These are phyloP conservation scores for Amphiprion clarkii DNA, from an alignment of 2,797 vertebrate genomes.

Conservation along the genomic window DNA sequence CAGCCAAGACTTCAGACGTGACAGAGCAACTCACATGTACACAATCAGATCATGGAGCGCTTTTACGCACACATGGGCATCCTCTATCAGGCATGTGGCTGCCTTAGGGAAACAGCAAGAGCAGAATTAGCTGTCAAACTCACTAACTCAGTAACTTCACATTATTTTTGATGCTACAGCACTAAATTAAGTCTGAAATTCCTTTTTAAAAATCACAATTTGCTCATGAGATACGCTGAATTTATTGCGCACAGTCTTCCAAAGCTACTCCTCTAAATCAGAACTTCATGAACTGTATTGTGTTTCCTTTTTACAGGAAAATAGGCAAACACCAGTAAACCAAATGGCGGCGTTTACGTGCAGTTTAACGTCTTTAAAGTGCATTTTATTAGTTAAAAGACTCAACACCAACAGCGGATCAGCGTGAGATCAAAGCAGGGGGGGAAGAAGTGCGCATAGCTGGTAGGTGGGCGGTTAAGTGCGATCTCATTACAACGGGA, in stretches of 20 bases:
- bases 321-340: not conserved
- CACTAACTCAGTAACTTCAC: not conserved
- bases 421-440: constrained; percentile 77
- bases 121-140: not conserved
- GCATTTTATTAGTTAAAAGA: constrained; percentile 55
- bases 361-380: not conserved
- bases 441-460: constrained; percentile 17
- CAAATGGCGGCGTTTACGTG: constrained; percentile 31
- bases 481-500: constrained; percentile 72
- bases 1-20: constrained; percentile 71
- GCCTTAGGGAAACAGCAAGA: not conserved
- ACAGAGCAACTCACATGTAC: constrained; percentile 58
- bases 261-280: not conserved
- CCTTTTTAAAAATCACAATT: not conserved
- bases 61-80: constrained; percentile 23
- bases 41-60: constrained; percentile 47
- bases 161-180: not conserved
- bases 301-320: not conserved
- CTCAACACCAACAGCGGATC: constrained; percentile 47
- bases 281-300: not conserved
- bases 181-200: not conserved
- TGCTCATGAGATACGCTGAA: not conserved
- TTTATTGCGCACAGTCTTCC: not conserved
- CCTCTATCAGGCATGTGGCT: not conserved
- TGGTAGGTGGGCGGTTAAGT: constrained; percentile 54